Conservation (phyloP, 2,113 vertebrate genomes). For the Rana temporaria region DNA sequence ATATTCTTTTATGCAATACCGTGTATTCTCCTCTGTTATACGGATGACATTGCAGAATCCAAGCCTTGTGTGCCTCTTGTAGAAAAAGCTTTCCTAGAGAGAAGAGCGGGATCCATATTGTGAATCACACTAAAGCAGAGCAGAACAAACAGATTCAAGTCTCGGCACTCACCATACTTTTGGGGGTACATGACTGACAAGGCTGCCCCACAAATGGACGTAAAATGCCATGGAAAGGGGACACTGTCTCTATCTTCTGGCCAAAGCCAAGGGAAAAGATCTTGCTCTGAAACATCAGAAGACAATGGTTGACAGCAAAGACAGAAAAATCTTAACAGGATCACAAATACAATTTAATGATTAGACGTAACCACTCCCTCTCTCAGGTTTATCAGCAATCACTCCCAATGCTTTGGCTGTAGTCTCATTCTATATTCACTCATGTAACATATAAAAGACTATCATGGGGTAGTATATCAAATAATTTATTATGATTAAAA, state of each 20-base stretch:
- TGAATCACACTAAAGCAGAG: background rate
- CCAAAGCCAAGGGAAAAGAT: constrained; percentile 41
- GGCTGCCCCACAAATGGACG: constrained; percentile 65
- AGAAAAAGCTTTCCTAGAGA: constrained; percentile 66
- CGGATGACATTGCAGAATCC: constrained; percentile 64
- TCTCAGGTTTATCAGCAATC: no score
- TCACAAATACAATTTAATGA: no score
- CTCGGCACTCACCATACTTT: constrained; percentile 71
- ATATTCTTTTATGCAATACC: constrained; percentile 61
- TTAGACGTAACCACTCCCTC: no score
- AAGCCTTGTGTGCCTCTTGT: constrained; percentile 58
- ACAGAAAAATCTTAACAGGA: no score
- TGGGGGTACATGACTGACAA: constrained; percentile 75
- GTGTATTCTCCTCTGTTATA: constrained; percentile 71
- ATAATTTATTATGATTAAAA: no score
- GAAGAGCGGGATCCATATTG: background rate
- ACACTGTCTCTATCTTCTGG: constrained; percentile 64
- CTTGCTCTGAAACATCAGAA: background rate
- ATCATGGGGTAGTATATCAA: no score
- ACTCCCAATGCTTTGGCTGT: no score
- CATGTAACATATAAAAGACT: no score
- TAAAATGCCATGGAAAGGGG: constrained; percentile 69
- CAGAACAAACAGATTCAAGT: background rate
- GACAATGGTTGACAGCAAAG: no score
- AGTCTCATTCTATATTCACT: no score